Evolutionary conservation across 2,113 vertebrate species (phyloP).

Genomic region (Podiceps cristatus): DNA sequence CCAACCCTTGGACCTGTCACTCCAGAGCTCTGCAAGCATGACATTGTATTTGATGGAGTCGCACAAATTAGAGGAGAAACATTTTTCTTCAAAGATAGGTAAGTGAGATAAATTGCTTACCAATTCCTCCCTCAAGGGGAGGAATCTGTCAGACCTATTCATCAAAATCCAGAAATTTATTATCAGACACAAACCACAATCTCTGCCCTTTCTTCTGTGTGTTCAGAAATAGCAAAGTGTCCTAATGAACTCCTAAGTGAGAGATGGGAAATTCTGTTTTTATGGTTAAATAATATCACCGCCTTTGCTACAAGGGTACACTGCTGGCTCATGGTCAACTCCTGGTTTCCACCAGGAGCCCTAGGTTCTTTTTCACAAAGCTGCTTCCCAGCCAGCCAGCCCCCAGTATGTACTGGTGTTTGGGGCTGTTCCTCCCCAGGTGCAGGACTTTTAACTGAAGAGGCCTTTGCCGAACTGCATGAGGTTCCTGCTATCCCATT

Average conservation of each 20-base stretch:
- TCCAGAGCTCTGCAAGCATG: slow-evolving; percentile 89
- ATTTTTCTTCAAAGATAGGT: slow-evolving; percentile 98
- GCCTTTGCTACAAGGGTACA: neutral
- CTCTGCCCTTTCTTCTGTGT: neutral
- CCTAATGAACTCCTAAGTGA: neutral
- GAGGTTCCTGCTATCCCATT: neutral
- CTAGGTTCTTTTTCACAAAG: neutral
- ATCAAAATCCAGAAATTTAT: neutral
- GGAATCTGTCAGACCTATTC: neutral
- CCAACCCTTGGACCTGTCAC: slow-evolving; percentile 93
- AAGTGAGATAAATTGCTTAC: slow-evolving; percentile 44
- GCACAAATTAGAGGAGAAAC: slow-evolving; percentile 94
- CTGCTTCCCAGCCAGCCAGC: neutral
- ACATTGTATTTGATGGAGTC: slow-evolving; percentile 90
- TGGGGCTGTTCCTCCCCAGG: neutral
- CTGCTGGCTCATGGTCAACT: neutral
- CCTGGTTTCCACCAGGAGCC: neutral
- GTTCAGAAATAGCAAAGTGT: neutral
- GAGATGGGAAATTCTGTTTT: neutral
- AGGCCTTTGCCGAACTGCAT: neutral
- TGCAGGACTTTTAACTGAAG: neutral
- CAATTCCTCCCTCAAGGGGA: neutral
- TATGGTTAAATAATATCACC: neutral
- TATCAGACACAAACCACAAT: neutral
- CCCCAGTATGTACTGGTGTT: neutral